Evolutionary conservation across 2,888 invertebrate genomes (phyloP).

Genomic region (Julus scanicus): DNA sequence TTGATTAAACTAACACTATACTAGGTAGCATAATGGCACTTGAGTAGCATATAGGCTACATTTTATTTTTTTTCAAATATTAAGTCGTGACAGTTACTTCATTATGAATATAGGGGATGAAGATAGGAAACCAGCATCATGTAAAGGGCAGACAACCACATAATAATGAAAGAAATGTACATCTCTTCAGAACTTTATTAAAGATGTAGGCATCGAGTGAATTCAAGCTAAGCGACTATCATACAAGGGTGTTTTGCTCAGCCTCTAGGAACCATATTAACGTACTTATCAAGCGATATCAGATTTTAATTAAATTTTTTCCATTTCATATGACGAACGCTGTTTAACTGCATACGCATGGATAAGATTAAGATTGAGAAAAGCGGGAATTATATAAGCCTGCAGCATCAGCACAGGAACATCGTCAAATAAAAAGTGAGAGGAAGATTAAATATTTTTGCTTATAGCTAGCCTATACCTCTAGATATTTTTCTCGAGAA

Average conservation of each 20-base stretch:
- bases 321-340: constrained; percentile 26
- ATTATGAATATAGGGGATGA: neutral
- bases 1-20: constrained; percentile 1
- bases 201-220: constrained; percentile 38
- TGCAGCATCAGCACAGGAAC: neutral
- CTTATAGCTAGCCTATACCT: constrained; percentile 17
- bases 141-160: neutral
- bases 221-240: neutral
- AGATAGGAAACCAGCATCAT: neutral
- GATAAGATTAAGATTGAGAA: constrained; percentile 40
- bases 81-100: neutral
- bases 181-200: constrained; percentile 30
- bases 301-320: constrained; percentile 45
- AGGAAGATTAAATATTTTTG: constrained; percentile 45
- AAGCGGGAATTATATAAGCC: neutral
- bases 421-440: constrained; percentile 8
- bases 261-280: constrained; percentile 6
- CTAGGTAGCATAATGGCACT: neutral
- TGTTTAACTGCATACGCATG: constrained; percentile 14
- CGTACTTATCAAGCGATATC: constrained; percentile 45
- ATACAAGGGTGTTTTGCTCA: constrained; percentile 21
- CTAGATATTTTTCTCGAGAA: neutral
- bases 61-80: neutral
- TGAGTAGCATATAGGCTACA: neutral
- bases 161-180: constrained; percentile 4